Evolutionary conservation across 2,888 invertebrate species (phyloP), one percentile per base, ranked within the genome.

Genomic region (Lottia scabra): DNA sequence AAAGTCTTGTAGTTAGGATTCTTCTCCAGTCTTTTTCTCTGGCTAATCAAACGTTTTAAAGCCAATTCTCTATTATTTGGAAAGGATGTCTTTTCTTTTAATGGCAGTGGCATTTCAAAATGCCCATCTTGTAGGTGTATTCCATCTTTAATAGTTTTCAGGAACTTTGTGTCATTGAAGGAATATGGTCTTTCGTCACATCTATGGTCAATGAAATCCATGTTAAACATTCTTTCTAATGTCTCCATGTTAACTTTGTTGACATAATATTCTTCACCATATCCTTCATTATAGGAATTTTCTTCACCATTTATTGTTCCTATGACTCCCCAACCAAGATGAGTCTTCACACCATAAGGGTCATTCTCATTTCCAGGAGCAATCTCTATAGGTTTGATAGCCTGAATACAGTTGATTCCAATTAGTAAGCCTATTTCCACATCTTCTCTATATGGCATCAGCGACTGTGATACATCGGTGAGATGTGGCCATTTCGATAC

Each of bases 131-230:
- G 56, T 16, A 48, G 62, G 13, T 63, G 30, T 10, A 63, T 43
- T 19, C 63, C 63, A 26, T 8, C 26, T 15, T 19, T 63, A 10
- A 44, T 63, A 8, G 8, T 68, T 10, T 62, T n/a, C 13, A 62
- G 62, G 26, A 68, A 68, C 23, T 68, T 68, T 38, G 38, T 68
- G 63, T 68, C 68, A 63, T 63, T 63, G 44, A 38, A 63, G 23
- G 68, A 68, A n/a, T 62, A 38, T 23, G 19, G 27, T 5, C 2
- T 19, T 15, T 56, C 26, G 15, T 46, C 45, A 45, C 16, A n/a
- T 15, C 15, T 56, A 16, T 62, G 10, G n/a, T 68, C 68, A 48
- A 43, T 56, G 56, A 68, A 68, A 56, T 68, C 68, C n/a, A 8
- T 26, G 26, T 56, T 56, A 23, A 48, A 27, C 38, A 68, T 56